phyloP scores from a whole-genome alignment of 1,140 invertebrate species.

The Magallana ariakensis region DNA sequence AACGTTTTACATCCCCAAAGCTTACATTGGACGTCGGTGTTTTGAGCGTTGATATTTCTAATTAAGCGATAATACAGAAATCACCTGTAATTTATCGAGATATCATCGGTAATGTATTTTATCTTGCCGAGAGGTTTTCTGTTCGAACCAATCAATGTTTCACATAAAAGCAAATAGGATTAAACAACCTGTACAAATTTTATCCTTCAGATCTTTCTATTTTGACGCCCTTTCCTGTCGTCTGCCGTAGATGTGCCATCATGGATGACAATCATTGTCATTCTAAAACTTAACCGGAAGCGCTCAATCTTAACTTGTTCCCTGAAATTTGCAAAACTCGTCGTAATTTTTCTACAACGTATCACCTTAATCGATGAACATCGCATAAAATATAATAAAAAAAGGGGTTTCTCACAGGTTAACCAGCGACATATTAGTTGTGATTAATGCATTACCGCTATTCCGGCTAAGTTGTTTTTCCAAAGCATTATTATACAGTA shows the following conservation, averaged over 20 bases:
- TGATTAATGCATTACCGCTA: background rate
- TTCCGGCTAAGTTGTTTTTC: background rate
- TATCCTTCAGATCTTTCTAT: background rate
- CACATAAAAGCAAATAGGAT: background rate
- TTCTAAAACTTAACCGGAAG: slow-evolving; percentile 1
- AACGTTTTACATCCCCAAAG: no score
- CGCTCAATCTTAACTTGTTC: slow-evolving; percentile 6
- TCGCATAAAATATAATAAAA: slow-evolving; percentile 8
- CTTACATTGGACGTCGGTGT: no score
- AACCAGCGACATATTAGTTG: background rate
- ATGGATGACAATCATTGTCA: background rate
- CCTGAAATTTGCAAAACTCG: slow-evolving; percentile 1
- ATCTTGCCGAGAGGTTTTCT: background rate
- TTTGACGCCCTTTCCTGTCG: background rate
- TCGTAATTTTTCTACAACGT: background rate
- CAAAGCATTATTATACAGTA: background rate
- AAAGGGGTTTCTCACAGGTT: background rate
- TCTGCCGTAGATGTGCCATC: background rate
- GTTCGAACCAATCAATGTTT: background rate
- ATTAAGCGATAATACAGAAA: no score
- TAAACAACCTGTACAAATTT: background rate
- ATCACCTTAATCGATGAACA: background rate
- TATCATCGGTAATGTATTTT: background rate
- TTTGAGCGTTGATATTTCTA: no score
- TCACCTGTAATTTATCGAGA: background rate